Conservation (phyloP, 1,140 invertebrate genomes). For the Scaptodrosophila lebanonensis region DNA sequence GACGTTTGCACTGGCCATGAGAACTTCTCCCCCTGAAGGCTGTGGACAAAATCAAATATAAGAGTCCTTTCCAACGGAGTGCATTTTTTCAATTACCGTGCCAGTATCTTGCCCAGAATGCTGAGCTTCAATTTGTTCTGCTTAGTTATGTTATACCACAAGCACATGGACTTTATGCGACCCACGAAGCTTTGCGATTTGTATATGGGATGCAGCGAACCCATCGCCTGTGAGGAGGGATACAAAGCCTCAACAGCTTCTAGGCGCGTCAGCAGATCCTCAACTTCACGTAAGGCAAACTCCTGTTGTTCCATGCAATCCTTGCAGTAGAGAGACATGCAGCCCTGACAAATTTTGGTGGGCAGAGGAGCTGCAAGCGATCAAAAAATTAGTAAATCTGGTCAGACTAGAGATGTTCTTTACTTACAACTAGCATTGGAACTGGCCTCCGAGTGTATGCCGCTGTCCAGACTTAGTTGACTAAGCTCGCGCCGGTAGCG, state of each 20-base stretch:
- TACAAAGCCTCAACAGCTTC: conserved; percentile 89
- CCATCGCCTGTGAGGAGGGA: conserved; percentile 89
- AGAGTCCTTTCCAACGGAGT: not conserved
- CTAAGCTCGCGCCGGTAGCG: conserved; percentile 47
- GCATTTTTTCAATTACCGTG: conserved; percentile 69
- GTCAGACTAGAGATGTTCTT: not conserved
- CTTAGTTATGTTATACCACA: conserved; percentile 93
- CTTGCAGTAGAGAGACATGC: conserved; percentile 84
- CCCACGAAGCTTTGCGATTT: conserved; percentile 82
- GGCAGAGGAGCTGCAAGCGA: conserved; percentile 48
- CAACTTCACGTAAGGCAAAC: conserved; percentile 85
- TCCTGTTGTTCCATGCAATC: conserved; percentile 84
- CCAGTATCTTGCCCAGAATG: conserved; percentile 86
- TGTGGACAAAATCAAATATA: not conserved
- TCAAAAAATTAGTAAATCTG: not conserved
- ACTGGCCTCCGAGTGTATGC: conserved; percentile 60
- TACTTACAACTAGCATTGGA: conserved; percentile 73
- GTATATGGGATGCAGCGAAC: conserved; percentile 84
- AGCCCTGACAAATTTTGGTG: conserved; percentile 77
- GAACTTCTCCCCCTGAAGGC: conserved; percentile 74
- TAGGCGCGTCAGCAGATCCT: conserved; percentile 83
- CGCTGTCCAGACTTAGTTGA: conserved; percentile 66
- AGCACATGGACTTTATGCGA: conserved; percentile 87
- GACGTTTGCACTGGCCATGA: conserved; percentile 73
- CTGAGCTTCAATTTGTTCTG: conserved; percentile 89